phyloP scores from a whole-genome alignment of 2,113 vertebrate species.

The Elanoides forficatus region DNA sequence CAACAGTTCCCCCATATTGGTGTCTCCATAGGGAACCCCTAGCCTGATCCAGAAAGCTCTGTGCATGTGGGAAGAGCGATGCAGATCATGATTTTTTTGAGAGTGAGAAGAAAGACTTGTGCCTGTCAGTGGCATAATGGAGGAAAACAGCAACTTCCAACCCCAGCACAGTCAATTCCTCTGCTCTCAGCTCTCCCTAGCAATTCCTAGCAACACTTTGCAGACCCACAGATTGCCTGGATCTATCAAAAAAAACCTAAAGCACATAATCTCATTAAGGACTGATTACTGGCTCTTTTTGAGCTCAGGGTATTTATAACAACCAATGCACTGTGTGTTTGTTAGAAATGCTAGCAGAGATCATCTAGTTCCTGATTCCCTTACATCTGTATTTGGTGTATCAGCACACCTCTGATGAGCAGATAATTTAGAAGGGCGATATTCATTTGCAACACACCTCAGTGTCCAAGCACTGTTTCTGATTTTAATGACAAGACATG shows the following conservation, averaged over 20 bases:
- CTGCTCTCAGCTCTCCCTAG: not conserved
- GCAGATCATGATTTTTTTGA: not conserved
- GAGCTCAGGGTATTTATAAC: not conserved
- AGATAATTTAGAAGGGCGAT: not conserved
- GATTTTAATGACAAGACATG: not conserved
- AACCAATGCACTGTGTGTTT: not conserved
- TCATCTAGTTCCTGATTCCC: not conserved
- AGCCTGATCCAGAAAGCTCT: not conserved
- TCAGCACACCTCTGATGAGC: not conserved
- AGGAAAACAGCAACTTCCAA: not conserved
- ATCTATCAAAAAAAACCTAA: not conserved
- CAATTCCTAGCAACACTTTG: not conserved
- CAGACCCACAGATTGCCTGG: not conserved
- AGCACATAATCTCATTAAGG: not conserved
- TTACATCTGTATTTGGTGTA: not conserved
- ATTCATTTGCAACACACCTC: not conserved
- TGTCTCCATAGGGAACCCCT: not conserved
- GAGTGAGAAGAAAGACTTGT: not conserved
- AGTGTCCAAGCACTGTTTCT: not conserved
- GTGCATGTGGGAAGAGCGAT: not conserved
- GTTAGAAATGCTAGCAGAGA: not conserved
- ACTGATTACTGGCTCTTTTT: not conserved
- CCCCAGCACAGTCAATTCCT: not conserved
- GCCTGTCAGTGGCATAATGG: not conserved
- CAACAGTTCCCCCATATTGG: not conserved